A percentile compares a stretch with the other conserved stretches of the same genome.
phyloP scores from a whole-genome alignment of 1,140 invertebrate species.

The Chymomyza costata region DNA sequence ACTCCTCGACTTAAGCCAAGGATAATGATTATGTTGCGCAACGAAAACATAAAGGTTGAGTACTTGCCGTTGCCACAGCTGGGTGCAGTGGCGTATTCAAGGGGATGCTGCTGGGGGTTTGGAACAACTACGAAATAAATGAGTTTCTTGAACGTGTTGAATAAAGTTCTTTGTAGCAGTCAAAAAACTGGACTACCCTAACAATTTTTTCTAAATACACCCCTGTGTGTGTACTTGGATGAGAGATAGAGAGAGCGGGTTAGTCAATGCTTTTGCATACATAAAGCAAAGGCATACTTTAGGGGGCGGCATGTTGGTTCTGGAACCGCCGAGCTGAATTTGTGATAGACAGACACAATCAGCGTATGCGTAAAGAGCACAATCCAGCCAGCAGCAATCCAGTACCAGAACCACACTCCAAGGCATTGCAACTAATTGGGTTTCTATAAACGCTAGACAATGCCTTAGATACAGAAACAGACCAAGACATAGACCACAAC shows the following conservation, averaged over 20 bases:
- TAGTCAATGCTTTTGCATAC: slow-evolving; percentile 27
- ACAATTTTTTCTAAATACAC: no score
- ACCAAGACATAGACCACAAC: slow-evolving; percentile 3
- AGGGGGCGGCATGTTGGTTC: neutral
- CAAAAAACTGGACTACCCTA: no score
- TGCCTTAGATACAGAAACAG: no score
- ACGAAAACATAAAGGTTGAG: slow-evolving; percentile 23
- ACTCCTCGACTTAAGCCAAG: slow-evolving; percentile 62
- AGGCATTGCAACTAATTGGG: slow-evolving; percentile 69
- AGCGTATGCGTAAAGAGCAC: slow-evolving; percentile 54
- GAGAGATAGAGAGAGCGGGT: neutral
- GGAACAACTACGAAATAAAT: slow-evolving; percentile 26
- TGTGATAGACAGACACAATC: slow-evolving; percentile 68
- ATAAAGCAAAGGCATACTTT: neutral
- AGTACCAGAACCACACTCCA: slow-evolving; percentile 45
- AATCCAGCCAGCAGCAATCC: slow-evolving; percentile 34
- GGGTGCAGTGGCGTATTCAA: no score
- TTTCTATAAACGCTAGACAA: slow-evolving; percentile 53
- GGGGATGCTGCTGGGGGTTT: no score
- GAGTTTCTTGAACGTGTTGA: no score
- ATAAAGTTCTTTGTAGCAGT: no score
- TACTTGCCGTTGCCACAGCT: neutral
- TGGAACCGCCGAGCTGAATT: slow-evolving; percentile 28
- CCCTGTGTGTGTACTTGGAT: no score
- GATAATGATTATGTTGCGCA: slow-evolving; percentile 73